Evolutionary conservation across 2,888 invertebrate genomes (phyloP), one percentile per base, ranked within the genome.

Genomic region (Hyppa rectilinea): DNA sequence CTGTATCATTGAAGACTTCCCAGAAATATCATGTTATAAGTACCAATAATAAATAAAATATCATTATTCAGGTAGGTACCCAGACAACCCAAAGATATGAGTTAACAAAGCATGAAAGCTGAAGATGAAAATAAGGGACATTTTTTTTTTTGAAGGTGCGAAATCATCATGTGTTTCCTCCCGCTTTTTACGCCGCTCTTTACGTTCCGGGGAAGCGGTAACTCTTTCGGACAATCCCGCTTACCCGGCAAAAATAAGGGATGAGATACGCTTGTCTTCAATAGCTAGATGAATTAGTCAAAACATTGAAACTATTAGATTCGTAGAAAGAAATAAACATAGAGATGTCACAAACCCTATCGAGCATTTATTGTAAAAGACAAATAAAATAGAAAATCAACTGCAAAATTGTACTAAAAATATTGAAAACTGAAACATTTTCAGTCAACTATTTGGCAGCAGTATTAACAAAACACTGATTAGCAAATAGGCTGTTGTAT

Each of bases 381-480:
- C 14, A 59, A 62, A 62, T 55, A 38, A 1, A 45, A 49, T 47
- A n/a, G 14, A 60, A 34, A 29, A 29, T 7, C n/a, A 14, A 40
- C 5, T 55, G 0, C 7, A 52, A 29, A 49, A 58, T 29, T 0
- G n/a, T 47, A 14, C 12, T 31, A 4, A 55, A 7, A 36, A 12
- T 9, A 50, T 53, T 23, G 34, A 34, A 59, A 53, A 65, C 10
- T 55, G 2, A 34, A 7, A 52, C 2, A 3, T 47, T 56, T 23
- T 50, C 23, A 6, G 12, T 26, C 6, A 65, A 63, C 14, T 36
- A 47, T 65, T 76, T 75, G 58, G 67, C 61, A 64, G 43, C 36
- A 47, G 23, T 36, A 55, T 50, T 58, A 64, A 65, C 83, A 71
- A 82, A 80, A 66, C 63, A 64, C 31, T 66, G 53, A 80, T 80